These are phyloP conservation scores for Embidobia sp. DNA, from an alignment of 2,888 invertebrate genomes.

Conservation along the genomic window DNA sequence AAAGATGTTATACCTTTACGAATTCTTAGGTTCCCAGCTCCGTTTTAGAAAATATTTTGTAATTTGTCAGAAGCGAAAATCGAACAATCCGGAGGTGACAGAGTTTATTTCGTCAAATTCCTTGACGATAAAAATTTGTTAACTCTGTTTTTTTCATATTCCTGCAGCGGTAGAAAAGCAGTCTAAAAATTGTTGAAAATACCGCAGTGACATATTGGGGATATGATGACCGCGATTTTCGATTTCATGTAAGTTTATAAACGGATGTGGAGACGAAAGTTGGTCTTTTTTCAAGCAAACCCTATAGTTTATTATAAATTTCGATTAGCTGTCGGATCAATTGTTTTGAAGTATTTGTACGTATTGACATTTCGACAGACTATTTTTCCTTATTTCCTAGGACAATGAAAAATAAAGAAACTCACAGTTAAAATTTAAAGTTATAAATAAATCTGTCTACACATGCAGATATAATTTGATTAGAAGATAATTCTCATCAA, in stretches of 20 bases:
- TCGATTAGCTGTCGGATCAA: neutral
- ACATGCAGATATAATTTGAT: too few relatives aligned
- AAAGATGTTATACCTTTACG: constrained; percentile 9
- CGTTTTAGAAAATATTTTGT: constrained; percentile 27
- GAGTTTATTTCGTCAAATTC: neutral
- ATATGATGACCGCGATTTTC: constrained; percentile 5
- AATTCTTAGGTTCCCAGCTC: neutral
- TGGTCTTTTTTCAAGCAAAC: too few relatives aligned
- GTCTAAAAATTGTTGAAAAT: constrained; percentile 19
- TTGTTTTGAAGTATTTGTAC: too few relatives aligned
- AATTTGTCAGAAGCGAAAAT: constrained; percentile 14
- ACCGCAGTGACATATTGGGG: constrained; percentile 11
- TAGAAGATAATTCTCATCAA: too few relatives aligned
- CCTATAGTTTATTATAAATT: neutral
- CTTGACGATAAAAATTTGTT: neutral
- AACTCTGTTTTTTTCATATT: neutral
- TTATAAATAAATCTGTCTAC: too few relatives aligned
- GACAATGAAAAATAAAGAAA: too few relatives aligned
- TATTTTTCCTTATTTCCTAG: too few relatives aligned
- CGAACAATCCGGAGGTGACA: neutral
- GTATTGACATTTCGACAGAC: too few relatives aligned
- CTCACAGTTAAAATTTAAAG: too few relatives aligned
- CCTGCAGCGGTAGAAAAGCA: neutral
- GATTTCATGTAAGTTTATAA: constrained; percentile 5
- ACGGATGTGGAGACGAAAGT: neutral